Conservation (phyloP, 2,888 invertebrate genomes). For the Halocaridina rubra region DNA sequence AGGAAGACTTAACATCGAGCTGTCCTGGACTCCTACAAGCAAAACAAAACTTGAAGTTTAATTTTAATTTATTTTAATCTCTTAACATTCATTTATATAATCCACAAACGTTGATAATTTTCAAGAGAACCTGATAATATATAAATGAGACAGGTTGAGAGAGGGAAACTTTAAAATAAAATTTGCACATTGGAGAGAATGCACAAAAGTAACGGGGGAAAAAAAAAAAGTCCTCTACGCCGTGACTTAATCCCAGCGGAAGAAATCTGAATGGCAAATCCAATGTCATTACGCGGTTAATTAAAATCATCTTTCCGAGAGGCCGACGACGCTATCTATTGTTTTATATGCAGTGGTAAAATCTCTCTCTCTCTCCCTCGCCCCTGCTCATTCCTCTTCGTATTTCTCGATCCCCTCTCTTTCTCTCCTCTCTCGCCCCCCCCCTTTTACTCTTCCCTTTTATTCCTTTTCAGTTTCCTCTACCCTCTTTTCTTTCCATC, state of each 20-base stretch:
- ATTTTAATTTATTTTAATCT: too few species aligned
- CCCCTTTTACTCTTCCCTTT: not conserved
- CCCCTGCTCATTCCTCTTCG: too few species aligned
- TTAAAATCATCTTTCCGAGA: slow-evolving; percentile 40
- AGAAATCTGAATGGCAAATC: slow-evolving; percentile 55
- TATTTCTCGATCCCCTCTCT: not conserved
- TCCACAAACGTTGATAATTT: too few species aligned
- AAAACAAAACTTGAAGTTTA: too few species aligned
- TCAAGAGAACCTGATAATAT: too few species aligned
- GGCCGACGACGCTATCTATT: slow-evolving; percentile 3
- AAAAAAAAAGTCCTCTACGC: slow-evolving; percentile 18
- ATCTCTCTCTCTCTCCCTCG: too few species aligned
- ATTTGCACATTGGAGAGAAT: slow-evolving; percentile 17
- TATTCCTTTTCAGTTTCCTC: not conserved
- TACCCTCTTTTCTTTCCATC: not conserved
- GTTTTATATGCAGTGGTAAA: slow-evolving; percentile 20
- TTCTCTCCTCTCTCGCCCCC: not conserved
- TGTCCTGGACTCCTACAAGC: too few species aligned
- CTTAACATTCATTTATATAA: too few species aligned
- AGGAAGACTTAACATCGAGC: too few species aligned
- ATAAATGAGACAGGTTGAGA: too few species aligned
- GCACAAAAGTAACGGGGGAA: too few species aligned
- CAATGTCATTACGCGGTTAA: slow-evolving; percentile 54
- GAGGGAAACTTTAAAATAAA: too few species aligned
- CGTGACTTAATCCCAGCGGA: slow-evolving; percentile 44